Evolutionary conservation across 2,888 invertebrate genomes (phyloP), one percentile per base, ranked within the genome.

Genomic region (Xestobium rufovillosum): DNA sequence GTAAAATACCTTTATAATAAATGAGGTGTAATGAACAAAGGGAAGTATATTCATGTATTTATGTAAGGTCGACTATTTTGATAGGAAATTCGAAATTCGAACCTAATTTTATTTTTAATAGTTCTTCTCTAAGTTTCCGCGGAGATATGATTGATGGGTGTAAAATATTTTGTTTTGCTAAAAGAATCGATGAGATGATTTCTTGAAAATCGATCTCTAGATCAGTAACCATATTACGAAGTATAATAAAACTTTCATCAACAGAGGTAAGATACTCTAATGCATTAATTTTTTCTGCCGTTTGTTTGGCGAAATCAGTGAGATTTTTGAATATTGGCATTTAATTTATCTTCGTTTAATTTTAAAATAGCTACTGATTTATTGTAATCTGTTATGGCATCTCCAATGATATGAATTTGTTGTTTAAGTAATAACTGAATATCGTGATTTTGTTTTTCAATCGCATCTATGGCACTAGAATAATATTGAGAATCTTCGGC

Each of bases 331-430:
- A 30, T 39, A 45, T 45, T 19, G 6, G n/a, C 27, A 19, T 45
- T 42, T 12, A 45, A 23, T 37, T 37, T 44, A 12, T 42, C 16
- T 34, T 51, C 42, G 19, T 51, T 49, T 12, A 14, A n/a, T 28
- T 38, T 39, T 11, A 48, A 34, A 4, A 36, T 27, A 35, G 12
- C 15, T 4, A 47, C 31, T 2, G 49, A 47, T 14, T 38, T 19
- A 37, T 49, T 51, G 38, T 49, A 48, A 31, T 47, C 43, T 4
- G 23, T n/a, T 11, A 52, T 49, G 3, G 48, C 41, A 3, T 44
- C 41, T 51, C 48, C 42, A 48, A 43, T n/a, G n/a, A n/a, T n/a
- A n/a, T n/a, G n/a, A n/a, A n/a, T n/a, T n/a, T n/a, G n/a, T n/a
- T n/a, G n/a, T 42, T 51, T 44, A 38, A 51, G 40, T 9, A 48